Conservation (phyloP, 2,797 vertebrate species). For the Cetoscarus ocellatus region DNA sequence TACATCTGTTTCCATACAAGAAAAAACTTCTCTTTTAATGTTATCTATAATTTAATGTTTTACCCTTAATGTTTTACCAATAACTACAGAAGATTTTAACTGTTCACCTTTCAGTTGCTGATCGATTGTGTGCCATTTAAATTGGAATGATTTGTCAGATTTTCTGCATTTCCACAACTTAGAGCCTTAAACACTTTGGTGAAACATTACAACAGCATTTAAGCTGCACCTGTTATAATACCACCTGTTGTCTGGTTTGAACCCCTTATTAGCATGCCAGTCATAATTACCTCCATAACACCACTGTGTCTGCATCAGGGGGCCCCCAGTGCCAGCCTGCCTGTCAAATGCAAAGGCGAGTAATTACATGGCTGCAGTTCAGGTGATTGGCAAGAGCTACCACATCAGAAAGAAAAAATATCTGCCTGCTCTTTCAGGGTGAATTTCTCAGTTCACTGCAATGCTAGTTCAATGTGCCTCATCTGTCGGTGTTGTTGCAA, state of each 20-base stretch:
- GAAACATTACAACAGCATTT: neutral
- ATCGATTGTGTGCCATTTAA: too few relatives aligned
- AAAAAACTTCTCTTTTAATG: too few relatives aligned
- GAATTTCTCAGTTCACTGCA: conserved; percentile 31
- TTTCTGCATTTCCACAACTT: neutral
- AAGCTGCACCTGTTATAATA: neutral
- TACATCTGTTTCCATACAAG: too few relatives aligned
- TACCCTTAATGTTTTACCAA: neutral
- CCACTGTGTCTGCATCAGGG: neutral
- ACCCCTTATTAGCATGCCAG: conserved; percentile 5
- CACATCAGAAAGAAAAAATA: neutral
- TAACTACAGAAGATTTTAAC: neutral
- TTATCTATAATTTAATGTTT: neutral
- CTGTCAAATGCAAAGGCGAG: conserved; percentile 39
- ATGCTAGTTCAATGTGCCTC: conserved; percentile 28
- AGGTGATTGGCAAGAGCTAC: conserved; percentile 24
- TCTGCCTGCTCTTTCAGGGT: conserved; percentile 29
- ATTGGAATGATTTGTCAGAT: neutral
- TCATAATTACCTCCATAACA: conserved; percentile 9
- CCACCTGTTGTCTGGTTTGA: neutral
- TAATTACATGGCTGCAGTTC: conserved; percentile 40
- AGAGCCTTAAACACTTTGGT: neutral
- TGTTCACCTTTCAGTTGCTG: neutral
- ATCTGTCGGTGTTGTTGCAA: conserved; percentile 23
- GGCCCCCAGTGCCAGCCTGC: conserved; percentile 12